Percentiles rank a stretch among this genome's conserved stretches.
These are phyloP conservation scores for Dinocampus coccinellae DNA, from an alignment of 2,888 invertebrate genomes.

Conservation along the genomic window DNA sequence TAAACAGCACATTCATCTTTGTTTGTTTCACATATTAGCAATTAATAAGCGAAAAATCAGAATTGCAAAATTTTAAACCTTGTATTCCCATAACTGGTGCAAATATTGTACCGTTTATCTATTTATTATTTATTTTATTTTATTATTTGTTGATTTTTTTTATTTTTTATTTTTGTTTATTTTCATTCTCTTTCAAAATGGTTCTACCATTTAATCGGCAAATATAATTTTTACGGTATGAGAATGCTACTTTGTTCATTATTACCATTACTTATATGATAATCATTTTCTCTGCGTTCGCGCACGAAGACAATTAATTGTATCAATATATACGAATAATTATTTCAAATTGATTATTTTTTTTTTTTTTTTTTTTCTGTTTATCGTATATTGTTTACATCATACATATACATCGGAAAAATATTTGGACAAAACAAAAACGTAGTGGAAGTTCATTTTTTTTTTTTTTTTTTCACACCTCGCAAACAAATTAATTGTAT, in stretches of 20 bases:
- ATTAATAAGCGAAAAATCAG: slow-evolving; percentile 2
- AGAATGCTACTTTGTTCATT: background rate
- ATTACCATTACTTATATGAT: slow-evolving; percentile 6
- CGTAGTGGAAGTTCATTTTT: slow-evolving; percentile 13
- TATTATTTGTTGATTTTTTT: background rate
- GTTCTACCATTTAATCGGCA: background rate
- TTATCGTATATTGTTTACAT: slow-evolving; percentile 30
- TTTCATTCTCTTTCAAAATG: background rate
- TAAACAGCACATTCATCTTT: background rate
- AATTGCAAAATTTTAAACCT: slow-evolving; percentile 17
- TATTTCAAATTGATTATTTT: background rate
- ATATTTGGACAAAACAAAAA: slow-evolving; percentile 1
- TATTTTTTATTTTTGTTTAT: background rate
- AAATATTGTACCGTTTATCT: slow-evolving; percentile 31
- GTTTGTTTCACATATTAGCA: background rate
- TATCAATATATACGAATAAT: slow-evolving; percentile 21
- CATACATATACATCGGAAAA: slow-evolving; percentile 23
- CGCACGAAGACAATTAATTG: slow-evolving; percentile 29
- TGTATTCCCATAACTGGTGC: slow-evolving; percentile 42
- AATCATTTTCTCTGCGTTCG: background rate
- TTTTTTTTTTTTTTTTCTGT: background rate
- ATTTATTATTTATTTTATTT: slow-evolving; percentile 8
- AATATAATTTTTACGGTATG: background rate
- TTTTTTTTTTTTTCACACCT: background rate
- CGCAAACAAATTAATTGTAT: slow-evolving; percentile 10